Evolutionary conservation across 2,113 vertebrate species (phyloP).

Genomic region (Capreolus pygargus): DNA sequence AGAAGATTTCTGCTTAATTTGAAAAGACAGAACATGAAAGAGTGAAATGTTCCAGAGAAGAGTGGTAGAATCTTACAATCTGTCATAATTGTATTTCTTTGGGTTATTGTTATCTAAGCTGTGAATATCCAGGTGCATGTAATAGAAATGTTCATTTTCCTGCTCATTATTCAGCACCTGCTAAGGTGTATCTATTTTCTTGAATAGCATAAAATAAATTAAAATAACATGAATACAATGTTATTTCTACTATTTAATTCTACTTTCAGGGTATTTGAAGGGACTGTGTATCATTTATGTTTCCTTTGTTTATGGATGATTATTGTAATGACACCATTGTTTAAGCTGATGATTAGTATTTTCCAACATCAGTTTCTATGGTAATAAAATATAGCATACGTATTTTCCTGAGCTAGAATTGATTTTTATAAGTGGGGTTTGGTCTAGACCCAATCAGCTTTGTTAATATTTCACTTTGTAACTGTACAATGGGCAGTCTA

Average conservation of each 20-base stretch:
- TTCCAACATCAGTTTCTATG: constrained; percentile 39
- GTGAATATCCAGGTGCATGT: constrained; percentile 37
- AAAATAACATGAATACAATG: constrained; percentile 59
- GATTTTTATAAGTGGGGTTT: constrained; percentile 72
- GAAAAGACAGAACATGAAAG: background rate
- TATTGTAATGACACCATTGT: constrained; percentile 60
- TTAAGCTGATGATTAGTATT: constrained; percentile 49
- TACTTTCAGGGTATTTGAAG: constrained; percentile 60
- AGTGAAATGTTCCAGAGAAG: background rate
- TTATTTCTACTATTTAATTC: background rate
- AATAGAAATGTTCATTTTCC: constrained; percentile 43
- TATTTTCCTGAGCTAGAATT: constrained; percentile 52
- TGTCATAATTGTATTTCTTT: constrained; percentile 19
- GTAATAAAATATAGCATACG: constrained; percentile 56
- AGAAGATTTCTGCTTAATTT: constrained; percentile 30
- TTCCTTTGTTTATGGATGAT: constrained; percentile 67
- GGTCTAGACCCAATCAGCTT: constrained; percentile 59
- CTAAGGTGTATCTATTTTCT: constrained; percentile 38
- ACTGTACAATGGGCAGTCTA: constrained; percentile 43
- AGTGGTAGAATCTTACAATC: background rate
- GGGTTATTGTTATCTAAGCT: background rate
- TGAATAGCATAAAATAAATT: constrained; percentile 58
- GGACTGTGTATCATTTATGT: constrained; percentile 49
- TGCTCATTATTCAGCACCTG: constrained; percentile 20
- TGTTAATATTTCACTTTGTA: constrained; percentile 47